phyloP scores from a whole-genome alignment of 1,140 invertebrate species.

The Orchesella cincta region DNA sequence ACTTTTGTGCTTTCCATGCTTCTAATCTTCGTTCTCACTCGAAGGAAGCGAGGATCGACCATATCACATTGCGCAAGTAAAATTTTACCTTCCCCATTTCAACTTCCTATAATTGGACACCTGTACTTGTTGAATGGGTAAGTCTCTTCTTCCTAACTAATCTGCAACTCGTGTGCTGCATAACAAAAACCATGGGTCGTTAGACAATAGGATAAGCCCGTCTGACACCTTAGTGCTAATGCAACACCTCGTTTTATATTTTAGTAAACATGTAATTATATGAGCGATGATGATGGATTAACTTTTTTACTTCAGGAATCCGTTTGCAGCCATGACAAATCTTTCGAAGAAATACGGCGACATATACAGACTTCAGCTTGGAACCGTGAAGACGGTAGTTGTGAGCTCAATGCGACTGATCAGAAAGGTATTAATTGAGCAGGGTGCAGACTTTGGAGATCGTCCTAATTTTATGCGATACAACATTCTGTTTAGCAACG shows the following conservation, averaged over 20 bases:
- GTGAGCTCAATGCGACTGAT: constrained; percentile 74
- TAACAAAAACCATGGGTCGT: background rate
- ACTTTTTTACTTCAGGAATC: constrained; percentile 52
- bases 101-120: constrained; percentile 44
- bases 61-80: constrained; percentile 8
- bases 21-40: background rate
- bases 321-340: constrained; percentile 72
- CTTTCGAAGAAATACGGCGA: constrained; percentile 72
- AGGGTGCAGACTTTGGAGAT: constrained; percentile 77
- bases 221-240: background rate
- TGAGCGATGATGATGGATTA: background rate
- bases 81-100: constrained; percentile 38
- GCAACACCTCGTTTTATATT: background rate
- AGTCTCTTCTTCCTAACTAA: constrained; percentile 13
- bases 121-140: constrained; percentile 46
- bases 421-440: constrained; percentile 76
- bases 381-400: constrained; percentile 70
- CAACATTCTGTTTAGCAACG: constrained; percentile 65
- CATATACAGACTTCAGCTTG: constrained; percentile 73
- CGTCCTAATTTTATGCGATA: constrained; percentile 77
- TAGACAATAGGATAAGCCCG: background rate
- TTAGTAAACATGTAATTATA: background rate
- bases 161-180: background rate
- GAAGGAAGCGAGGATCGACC: background rate
- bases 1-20: constrained; percentile 12